A percentile compares a stretch with the other conserved stretches of the same genome.
These are phyloP conservation scores for Leistus spinibarbis DNA, from an alignment of 2,888 invertebrate species.

Conservation along the genomic window DNA sequence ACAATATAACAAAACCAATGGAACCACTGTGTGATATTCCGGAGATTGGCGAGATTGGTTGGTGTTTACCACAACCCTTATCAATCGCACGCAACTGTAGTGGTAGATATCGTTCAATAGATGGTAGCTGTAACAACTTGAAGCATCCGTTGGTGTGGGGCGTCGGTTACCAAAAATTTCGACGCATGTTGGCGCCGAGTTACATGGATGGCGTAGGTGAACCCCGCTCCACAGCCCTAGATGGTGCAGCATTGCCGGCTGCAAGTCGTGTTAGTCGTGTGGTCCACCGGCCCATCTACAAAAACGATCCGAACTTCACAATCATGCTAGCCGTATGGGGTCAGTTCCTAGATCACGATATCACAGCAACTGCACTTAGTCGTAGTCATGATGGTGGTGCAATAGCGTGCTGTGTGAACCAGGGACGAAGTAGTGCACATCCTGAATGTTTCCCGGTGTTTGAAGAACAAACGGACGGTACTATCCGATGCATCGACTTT, in stretches of 20 bases:
- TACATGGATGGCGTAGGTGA: conserved; percentile 77
- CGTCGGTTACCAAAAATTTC: conserved; percentile 74
- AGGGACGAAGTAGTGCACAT: conserved; percentile 57
- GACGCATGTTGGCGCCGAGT: conserved; percentile 73
- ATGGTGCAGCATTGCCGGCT: conserved; percentile 65
- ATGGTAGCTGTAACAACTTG: conserved; percentile 81
- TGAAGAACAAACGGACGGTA: conserved; percentile 71
- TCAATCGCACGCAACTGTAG: conserved; percentile 8
- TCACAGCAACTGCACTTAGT: conserved; percentile 81
- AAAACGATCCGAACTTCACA: conserved; percentile 75
- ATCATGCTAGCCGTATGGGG: conserved; percentile 89
- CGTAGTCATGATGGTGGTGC: conserved; percentile 73
- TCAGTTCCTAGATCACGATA: conserved; percentile 87
- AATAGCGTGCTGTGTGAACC: conserved; percentile 70
- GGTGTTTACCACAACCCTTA: conserved; percentile 15
- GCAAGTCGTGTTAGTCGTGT: conserved; percentile 76
- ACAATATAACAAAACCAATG: conserved; percentile 46
- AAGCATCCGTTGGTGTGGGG: conserved; percentile 70
- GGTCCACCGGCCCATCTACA: conserved; percentile 75
- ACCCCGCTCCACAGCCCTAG: conserved; percentile 65
- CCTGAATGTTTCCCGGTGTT: conserved; percentile 83
- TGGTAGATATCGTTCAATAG: conserved; percentile 66
- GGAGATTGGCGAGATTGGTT: conserved; percentile 8
- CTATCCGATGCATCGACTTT: conserved; percentile 83
- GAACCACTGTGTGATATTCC: conserved; percentile 45